phyloP scores from a whole-genome alignment of 2,888 invertebrate genomes.

The Cosmopolites sordidus region DNA sequence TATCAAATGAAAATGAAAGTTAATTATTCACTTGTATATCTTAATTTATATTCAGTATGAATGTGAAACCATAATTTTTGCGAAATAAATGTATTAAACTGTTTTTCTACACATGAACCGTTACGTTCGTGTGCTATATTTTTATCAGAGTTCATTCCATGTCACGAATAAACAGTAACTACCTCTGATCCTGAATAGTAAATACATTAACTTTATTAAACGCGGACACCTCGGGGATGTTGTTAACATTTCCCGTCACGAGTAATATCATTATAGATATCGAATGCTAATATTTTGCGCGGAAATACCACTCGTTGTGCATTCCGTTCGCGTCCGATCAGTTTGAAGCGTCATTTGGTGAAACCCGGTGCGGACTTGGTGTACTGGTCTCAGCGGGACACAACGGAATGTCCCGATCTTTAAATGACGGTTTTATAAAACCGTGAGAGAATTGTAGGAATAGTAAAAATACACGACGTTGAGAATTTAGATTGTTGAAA shows the following conservation, averaged over 20 bases:
- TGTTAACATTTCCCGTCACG: conserved; percentile 39
- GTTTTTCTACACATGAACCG: too few relatives aligned
- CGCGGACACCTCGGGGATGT: conserved; percentile 20
- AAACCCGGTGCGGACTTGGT: conserved; percentile 18
- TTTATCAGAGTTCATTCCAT: too few relatives aligned
- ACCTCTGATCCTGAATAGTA: background rate
- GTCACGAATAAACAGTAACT: too few relatives aligned
- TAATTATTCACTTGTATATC: too few relatives aligned
- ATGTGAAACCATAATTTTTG: too few relatives aligned
- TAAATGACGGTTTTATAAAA: background rate
- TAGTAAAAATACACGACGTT: too few relatives aligned
- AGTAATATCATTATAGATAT: conserved; percentile 43
- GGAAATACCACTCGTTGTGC: conserved; percentile 38
- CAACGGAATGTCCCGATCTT: conserved; percentile 22
- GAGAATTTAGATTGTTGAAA: too few relatives aligned
- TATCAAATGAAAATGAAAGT: too few relatives aligned
- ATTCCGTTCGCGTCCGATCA: conserved; percentile 37
- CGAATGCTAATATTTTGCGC: conserved; percentile 41
- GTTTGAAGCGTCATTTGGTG: conserved; percentile 28
- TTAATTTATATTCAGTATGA: too few relatives aligned
- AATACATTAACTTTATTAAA: conserved; percentile 23
- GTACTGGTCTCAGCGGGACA: conserved; percentile 21
- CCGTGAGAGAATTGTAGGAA: too few relatives aligned
- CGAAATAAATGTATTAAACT: too few relatives aligned
- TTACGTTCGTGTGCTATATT: too few relatives aligned